Evolutionary conservation across 2,888 invertebrate genomes (phyloP).

Genomic region (Chelonus formosanus): DNA sequence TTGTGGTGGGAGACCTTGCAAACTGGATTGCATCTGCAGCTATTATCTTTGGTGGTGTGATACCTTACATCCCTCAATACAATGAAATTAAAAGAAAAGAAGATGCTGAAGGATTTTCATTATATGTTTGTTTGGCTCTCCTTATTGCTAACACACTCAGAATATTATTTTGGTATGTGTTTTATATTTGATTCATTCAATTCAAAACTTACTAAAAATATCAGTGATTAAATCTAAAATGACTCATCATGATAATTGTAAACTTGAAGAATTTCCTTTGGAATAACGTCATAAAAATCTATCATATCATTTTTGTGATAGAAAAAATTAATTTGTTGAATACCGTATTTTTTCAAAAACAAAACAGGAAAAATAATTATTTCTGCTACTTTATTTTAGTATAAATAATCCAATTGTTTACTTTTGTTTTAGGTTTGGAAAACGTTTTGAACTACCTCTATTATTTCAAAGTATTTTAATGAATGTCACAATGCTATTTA

Average conservation of each 20-base stretch:
- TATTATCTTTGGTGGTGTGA: slow-evolving; percentile 94
- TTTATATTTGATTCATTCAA: slow-evolving; percentile 9
- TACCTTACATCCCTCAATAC: slow-evolving; percentile 97
- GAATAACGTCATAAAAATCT: too few relatives aligned
- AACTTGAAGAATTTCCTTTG: too few relatives aligned
- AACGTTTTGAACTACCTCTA: slow-evolving; percentile 93
- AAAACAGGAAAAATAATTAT: too few relatives aligned
- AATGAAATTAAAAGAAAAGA: slow-evolving; percentile 88
- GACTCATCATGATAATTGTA: too few relatives aligned
- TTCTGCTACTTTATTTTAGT: too few relatives aligned
- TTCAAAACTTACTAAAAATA: too few relatives aligned
- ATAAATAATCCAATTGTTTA: too few relatives aligned
- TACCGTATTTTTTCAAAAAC: too few relatives aligned
- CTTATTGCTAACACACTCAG: slow-evolving; percentile 95
- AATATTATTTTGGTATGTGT: slow-evolving; percentile 94
- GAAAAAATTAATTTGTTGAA: too few relatives aligned
- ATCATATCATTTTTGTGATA: too few relatives aligned
- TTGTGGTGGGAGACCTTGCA: slow-evolving; percentile 79
- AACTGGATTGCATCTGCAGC: slow-evolving; percentile 85
- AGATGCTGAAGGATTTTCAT: slow-evolving; percentile 96
- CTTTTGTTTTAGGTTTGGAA: slow-evolving; percentile 88
- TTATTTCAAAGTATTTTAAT: slow-evolving; percentile 96
- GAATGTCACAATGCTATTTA: slow-evolving; percentile 94
- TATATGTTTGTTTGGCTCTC: slow-evolving; percentile 94
- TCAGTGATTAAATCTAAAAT: too few relatives aligned